These are phyloP conservation scores for Andrena minutula DNA, from an alignment of 2,888 invertebrate genomes.

Conservation along the genomic window DNA sequence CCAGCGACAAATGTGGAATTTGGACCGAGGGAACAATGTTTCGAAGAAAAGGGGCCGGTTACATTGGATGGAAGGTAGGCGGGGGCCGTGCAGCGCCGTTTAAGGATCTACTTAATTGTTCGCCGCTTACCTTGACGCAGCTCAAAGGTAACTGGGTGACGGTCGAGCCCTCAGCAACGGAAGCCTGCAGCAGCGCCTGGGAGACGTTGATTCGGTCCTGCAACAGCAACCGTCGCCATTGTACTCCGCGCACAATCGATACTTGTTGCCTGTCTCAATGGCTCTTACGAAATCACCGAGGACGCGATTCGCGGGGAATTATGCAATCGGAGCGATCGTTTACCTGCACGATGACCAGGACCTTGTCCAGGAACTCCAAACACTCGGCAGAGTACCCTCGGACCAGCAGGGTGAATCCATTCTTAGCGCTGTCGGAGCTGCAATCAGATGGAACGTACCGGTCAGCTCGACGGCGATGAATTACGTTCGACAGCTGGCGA, in stretches of 20 bases:
- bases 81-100: conserved; percentile 26
- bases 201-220: conserved; percentile 79
- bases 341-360: conserved; percentile 85
- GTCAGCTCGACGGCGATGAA: conserved; percentile 4
- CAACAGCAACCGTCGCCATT: conserved; percentile 41
- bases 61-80: conserved; percentile 11
- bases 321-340: conserved; percentile 31
- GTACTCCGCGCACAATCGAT: conserved; percentile 9
- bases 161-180: conserved; percentile 69
- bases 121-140: conserved; percentile 78
- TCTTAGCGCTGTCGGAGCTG: conserved; percentile 84
- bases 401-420: conserved; percentile 86
- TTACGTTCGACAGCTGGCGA: neutral
- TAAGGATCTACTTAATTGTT: conserved; percentile 49
- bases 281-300: neutral
- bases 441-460: conserved; percentile 32
- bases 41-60: neutral
- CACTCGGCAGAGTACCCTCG: conserved; percentile 85
- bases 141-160: conserved; percentile 80
- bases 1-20: conserved; percentile 40
- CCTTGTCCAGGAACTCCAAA: conserved; percentile 86
- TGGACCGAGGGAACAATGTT: conserved; percentile 40
- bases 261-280: neutral
- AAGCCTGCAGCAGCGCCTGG: conserved; percentile 77
- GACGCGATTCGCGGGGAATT: neutral